Evolutionary conservation across 30 jellyfish, hydroid and myxozoan species (phyloP).

Genomic region (Aurelia sp.): DNA sequence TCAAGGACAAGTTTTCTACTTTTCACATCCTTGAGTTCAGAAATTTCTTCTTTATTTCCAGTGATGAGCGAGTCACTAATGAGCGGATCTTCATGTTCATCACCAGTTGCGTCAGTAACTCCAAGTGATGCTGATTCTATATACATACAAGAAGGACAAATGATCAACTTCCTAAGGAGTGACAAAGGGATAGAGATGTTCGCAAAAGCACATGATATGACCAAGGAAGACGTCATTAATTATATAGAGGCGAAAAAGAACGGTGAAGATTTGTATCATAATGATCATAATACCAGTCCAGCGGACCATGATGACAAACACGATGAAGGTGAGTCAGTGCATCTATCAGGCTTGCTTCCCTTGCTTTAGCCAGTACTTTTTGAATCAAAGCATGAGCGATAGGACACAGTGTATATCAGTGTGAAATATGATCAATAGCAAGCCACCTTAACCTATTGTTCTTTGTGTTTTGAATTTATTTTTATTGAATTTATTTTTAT

Average conservation of each 20-base stretch:
- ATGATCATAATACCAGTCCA: constrained; percentile 21
- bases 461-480: no score
- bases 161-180: constrained; percentile 45
- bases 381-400: no score
- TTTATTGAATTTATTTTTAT: no score
- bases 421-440: no score
- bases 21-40: no score
- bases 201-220: constrained; percentile 66
- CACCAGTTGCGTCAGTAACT: constrained; percentile 51
- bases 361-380: no score
- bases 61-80: constrained; percentile 8
- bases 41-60: neutral
- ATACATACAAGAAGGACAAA: constrained; percentile 44
- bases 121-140: constrained; percentile 67
- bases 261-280: constrained; percentile 15
- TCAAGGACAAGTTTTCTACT: no score
- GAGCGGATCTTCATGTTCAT: constrained; percentile 52
- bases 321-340: constrained; percentile 16
- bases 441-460: no score
- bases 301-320: constrained; percentile 23
- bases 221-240: constrained; percentile 28
- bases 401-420: no score
- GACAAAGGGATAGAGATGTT: constrained; percentile 66
- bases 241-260: constrained; percentile 46
- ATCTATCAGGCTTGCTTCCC: no score